These are phyloP conservation scores for Bubalus kerabau DNA, from an alignment of 2,113 vertebrate genomes.

Conservation along the genomic window DNA sequence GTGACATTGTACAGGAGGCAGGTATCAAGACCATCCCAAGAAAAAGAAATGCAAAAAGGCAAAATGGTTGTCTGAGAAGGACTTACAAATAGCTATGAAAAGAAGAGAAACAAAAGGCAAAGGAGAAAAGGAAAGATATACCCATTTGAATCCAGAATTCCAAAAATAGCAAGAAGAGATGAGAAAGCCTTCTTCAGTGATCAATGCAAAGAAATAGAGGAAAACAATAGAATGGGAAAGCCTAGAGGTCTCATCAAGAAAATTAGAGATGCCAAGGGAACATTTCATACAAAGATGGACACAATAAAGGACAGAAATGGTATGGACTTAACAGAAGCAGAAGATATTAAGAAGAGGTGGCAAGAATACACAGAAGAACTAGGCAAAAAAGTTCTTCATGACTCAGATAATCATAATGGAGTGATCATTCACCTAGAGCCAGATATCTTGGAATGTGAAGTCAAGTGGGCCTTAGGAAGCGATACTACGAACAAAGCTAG, in stretches of 20 bases:
- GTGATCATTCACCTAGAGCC: not conserved
- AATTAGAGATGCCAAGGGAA: not conserved
- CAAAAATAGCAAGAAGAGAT: too few species aligned
- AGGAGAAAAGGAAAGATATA: not conserved
- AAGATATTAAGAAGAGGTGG: not conserved
- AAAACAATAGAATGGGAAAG: not conserved
- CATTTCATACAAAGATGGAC: not conserved
- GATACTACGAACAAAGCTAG: not conserved
- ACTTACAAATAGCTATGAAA: not conserved
- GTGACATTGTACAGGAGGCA: too few species aligned
- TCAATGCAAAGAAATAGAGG: not conserved
- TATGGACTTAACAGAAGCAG: not conserved
- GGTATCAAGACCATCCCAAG: too few species aligned
- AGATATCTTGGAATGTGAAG: not conserved
- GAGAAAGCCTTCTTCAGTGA: not conserved
- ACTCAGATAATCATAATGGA: not conserved
- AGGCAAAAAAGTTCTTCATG: not conserved
- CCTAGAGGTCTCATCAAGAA: not conserved
- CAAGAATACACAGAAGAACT: not conserved
- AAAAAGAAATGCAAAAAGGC: too few species aligned
- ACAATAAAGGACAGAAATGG: not conserved
- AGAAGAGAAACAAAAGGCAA: not conserved
- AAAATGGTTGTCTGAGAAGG: too few species aligned
- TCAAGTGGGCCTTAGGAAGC: not conserved
- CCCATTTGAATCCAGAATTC: not conserved